These are phyloP conservation scores for Burhinus bistriatus DNA, from an alignment of 2,113 vertebrate genomes.

Conservation along the genomic window DNA sequence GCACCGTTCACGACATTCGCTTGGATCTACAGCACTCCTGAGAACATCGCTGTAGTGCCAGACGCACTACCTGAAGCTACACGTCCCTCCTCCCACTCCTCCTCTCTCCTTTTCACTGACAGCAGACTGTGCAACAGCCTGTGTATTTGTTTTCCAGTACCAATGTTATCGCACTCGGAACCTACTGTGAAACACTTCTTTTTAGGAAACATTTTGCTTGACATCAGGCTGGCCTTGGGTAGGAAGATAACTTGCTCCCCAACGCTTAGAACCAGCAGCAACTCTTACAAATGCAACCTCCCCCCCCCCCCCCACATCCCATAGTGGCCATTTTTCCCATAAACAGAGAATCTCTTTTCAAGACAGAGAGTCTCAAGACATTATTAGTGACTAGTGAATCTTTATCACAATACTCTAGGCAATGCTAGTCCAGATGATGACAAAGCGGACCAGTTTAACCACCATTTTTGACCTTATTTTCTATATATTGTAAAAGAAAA, in stretches of 20 bases:
- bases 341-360: neutral
- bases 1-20: neutral
- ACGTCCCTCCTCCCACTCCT: neutral
- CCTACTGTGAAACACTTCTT: neutral
- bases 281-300: neutral
- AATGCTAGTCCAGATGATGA: neutral
- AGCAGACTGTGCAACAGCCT: neutral
- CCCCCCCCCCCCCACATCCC: accelerated
- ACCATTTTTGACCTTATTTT: neutral
- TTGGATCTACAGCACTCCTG: neutral
- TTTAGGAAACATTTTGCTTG: neutral
- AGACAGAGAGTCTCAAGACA: neutral
- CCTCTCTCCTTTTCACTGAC: neutral
- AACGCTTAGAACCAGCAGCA: neutral
- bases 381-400: neutral
- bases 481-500: neutral
- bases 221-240: neutral
- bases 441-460: neutral
- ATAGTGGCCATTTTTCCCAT: neutral
- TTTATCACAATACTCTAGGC: neutral
- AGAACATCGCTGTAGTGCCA: neutral
- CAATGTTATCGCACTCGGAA: neutral
- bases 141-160: neutral
- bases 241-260: neutral
- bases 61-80: neutral